phyloP scores from a whole-genome alignment of 2,797 vertebrate genomes.

The Cryptoprocta ferox region DNA sequence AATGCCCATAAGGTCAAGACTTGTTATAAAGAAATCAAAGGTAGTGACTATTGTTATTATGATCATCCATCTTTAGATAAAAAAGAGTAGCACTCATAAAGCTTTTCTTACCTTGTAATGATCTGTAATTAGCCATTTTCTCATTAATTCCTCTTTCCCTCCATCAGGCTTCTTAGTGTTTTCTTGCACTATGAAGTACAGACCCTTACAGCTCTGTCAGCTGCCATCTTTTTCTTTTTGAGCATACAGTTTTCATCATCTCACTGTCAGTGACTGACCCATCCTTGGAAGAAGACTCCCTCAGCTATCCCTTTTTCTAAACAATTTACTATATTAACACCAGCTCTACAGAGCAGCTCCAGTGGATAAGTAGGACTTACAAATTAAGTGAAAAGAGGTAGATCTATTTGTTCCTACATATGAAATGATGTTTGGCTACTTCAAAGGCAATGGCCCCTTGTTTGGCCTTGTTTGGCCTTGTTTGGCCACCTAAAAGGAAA shows the following conservation, averaged over 20 bases:
- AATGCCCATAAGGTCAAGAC: background rate
- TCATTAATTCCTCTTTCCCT: background rate
- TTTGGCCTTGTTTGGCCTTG: background rate
- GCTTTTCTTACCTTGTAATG: background rate
- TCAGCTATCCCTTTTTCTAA: background rate
- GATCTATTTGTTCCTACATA: background rate
- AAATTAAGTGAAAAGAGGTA: background rate
- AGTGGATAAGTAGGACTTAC: background rate
- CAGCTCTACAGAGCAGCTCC: background rate
- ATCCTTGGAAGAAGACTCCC: background rate
- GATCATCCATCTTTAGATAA: background rate
- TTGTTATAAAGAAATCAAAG: slow-evolving; percentile 13
- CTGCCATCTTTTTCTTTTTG: background rate
- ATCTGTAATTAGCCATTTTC: background rate
- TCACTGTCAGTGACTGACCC: background rate
- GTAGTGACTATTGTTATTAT: background rate
- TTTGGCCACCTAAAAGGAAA: background rate
- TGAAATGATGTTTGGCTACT: background rate
- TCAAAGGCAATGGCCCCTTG: background rate
- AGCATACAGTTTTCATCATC: background rate
- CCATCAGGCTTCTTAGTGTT: background rate
- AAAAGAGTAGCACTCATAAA: background rate
- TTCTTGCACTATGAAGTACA: background rate
- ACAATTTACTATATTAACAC: background rate
- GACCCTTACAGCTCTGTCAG: background rate